Conservation (phyloP, 2,888 invertebrate genomes). For the Melolontha melolontha region DNA sequence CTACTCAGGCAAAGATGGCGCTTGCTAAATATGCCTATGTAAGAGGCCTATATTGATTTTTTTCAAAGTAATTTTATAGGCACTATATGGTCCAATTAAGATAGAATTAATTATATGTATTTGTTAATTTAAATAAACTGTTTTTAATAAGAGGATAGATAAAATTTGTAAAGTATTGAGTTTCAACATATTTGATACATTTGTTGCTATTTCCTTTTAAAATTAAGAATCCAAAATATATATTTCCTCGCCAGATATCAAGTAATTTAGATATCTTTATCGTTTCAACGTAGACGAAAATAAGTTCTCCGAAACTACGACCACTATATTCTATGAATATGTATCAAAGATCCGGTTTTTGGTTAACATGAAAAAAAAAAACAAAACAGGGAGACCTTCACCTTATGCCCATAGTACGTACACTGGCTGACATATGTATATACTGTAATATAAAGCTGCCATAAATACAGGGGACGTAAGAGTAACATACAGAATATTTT, state of each 20-base stretch:
- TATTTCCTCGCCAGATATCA: slow-evolving; percentile 10
- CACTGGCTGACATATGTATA: slow-evolving; percentile 7
- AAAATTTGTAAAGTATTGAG: neutral
- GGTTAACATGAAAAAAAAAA: slow-evolving; percentile 44
- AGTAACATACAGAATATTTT: neutral
- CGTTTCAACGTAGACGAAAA: slow-evolving; percentile 1
- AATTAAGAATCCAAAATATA: too few relatives aligned
- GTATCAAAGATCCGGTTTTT: slow-evolving; percentile 57
- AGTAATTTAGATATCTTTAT: slow-evolving; percentile 23
- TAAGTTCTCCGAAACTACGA: slow-evolving; percentile 13
- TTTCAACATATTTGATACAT: neutral
- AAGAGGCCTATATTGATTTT: slow-evolving; percentile 32
- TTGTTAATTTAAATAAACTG: slow-evolving; percentile 16
- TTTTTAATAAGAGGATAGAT: neutral
- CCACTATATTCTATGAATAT: slow-evolving; percentile 53
- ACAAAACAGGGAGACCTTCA: slow-evolving; percentile 54
- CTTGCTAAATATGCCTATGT: slow-evolving; percentile 10
- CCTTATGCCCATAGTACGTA: slow-evolving; percentile 43
- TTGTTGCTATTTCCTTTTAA: too few relatives aligned
- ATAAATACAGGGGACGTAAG: neutral
- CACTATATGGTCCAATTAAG: neutral
- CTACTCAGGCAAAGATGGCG: slow-evolving; percentile 34
- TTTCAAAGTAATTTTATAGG: slow-evolving; percentile 16
- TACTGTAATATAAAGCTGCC: slow-evolving; percentile 3
- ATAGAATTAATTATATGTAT: neutral